Base-by-base conservation (phyloP, 1,140 invertebrate genomes). In the Brachionus manjavacas region DNA sequence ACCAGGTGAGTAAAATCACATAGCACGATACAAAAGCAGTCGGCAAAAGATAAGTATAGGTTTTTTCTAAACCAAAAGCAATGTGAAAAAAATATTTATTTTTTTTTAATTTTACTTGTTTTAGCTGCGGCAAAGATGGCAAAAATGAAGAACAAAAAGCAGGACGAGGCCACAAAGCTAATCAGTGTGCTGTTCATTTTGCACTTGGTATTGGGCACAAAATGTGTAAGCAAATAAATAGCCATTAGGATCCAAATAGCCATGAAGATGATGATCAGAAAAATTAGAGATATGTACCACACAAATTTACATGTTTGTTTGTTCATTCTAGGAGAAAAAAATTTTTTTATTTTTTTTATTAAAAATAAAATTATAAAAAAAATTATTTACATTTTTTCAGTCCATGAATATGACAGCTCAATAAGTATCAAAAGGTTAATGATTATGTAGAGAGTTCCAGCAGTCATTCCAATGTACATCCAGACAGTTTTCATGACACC, bases 131-230 rank as follows among this genome's bases (percentile, higher is more conserved):
- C 86, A 74, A 87, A 83, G 8, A 86, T 85, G 14, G 88, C 86
- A 31, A 89, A 85, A 14, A 88, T 79, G 0, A 87, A 86, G 35
- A 86, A 86, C 3, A 88, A 9, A 70, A 88, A 80, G 52, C 87
- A 88, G 8, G 87, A 83, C 6, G 83, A 85, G 20, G 86, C 85
- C 66, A 88, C 88, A n/a, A 88, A 84, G 52, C 87, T 83, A 60
- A 89, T 89, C 39, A 89, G 87, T 52, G 87, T 85, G 68, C 86
- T 87, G 83, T 88, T 89, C 9, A 85, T 83, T 60, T 74, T 84
- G 49, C 88, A 89, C 9, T 86, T 86, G 66, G 86, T 86, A 35
- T 85, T 84, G 2, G 85, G 83, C 8, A 87, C 86, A 72, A 88
- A 89, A 80, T 86, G 86, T 55, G 86, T 86, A 3, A 41, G 35